phyloP scores from a whole-genome alignment of 2,797 vertebrate species.

The Neoniphon sammara region DNA sequence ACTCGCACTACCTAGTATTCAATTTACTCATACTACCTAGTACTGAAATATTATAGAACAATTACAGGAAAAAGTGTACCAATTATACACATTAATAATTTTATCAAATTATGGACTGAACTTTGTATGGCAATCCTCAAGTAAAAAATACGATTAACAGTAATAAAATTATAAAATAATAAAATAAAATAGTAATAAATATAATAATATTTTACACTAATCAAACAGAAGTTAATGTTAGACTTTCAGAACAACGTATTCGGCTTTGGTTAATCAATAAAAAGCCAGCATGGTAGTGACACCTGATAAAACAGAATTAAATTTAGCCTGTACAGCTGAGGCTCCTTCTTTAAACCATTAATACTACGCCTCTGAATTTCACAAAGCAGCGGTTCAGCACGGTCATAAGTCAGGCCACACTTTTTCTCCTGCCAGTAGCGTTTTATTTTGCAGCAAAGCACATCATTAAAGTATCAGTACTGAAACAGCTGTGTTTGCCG shows the following conservation, averaged over 20 bases:
- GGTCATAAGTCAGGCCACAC: conserved; percentile 48
- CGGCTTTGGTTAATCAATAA: conserved; percentile 19
- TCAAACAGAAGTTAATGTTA: conserved; percentile 16
- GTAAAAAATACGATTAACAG: no score
- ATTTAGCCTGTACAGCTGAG: conserved; percentile 13
- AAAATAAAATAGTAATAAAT: neutral
- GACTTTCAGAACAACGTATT: conserved; percentile 14
- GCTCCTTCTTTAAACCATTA: conserved; percentile 35
- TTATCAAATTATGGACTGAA: neutral
- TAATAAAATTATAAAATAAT: neutral
- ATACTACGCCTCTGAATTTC: conserved; percentile 45
- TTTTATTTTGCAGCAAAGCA: conserved; percentile 45
- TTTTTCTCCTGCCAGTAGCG: conserved; percentile 36
- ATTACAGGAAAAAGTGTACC: no score
- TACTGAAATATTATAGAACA: no score
- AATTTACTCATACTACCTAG: no score
- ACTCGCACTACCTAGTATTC: no score
- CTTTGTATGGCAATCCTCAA: no score
- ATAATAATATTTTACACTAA: neutral
- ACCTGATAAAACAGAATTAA: conserved; percentile 9
- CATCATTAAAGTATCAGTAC: conserved; percentile 49
- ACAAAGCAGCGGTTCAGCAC: conserved; percentile 54
- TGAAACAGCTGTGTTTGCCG: conserved; percentile 48
- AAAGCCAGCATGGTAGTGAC: conserved; percentile 13
- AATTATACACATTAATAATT: neutral